These are phyloP conservation scores for Microcebus tavaratra DNA, from an alignment of 2,113 vertebrate species.

Conservation along the genomic window DNA sequence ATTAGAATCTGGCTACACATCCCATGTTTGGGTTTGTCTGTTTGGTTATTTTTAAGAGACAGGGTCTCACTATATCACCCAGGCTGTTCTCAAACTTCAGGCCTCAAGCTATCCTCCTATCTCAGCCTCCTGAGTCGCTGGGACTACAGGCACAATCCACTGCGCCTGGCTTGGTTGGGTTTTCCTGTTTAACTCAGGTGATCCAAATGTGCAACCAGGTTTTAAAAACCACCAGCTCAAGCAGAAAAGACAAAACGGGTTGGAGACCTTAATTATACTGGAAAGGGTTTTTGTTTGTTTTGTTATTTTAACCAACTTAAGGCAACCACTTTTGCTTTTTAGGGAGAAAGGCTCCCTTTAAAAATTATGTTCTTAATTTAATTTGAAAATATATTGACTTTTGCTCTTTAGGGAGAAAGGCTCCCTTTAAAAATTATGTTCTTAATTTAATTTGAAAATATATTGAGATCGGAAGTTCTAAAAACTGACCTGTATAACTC, in stretches of 20 bases:
- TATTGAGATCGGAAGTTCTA: not conserved
- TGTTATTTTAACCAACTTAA: constrained; percentile 12
- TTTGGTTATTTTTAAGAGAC: not conserved
- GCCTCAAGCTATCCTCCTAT: too few relatives aligned
- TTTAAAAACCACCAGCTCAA: not conserved
- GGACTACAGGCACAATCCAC: too few relatives aligned
- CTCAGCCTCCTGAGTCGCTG: too few relatives aligned
- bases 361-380: constrained; percentile 10
- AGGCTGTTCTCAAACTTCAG: too few relatives aligned
- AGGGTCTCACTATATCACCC: too few relatives aligned
- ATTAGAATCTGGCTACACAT: not conserved
- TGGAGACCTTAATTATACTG: not conserved
- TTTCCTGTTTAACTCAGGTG: not conserved
- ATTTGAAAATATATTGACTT: constrained; percentile 34
- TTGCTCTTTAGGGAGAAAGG: not conserved
- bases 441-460: constrained; percentile 49
- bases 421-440: not conserved
- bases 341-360: not conserved
- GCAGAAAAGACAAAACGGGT: not conserved
- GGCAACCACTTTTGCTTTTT: not conserved
- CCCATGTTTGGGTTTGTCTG: not conserved
- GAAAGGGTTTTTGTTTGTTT: not conserved
- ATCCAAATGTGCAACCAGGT: not conserved
- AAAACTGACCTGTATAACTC: not conserved
- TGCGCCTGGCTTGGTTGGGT: too few relatives aligned